Evolutionary conservation across 2,888 invertebrate genomes (phyloP).

Genomic region (Toxonevra muliebris): DNA sequence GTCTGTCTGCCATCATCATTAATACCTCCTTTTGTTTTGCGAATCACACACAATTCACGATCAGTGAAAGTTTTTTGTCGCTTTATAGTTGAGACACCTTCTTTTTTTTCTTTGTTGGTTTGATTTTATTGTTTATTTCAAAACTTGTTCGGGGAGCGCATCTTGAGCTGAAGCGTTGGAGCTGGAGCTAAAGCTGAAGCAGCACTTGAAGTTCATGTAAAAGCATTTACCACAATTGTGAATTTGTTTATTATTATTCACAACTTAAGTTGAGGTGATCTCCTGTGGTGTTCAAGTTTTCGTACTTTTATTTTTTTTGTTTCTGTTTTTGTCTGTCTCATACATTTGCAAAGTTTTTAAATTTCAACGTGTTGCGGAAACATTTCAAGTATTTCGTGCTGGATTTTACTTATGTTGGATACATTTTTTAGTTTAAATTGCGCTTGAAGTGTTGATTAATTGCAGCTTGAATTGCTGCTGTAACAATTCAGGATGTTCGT

Average conservation of each 20-base stretch:
- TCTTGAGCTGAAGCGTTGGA: background rate
- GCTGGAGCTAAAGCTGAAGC: too few relatives aligned
- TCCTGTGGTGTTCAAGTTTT: slow-evolving; percentile 1
- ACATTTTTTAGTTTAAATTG: background rate
- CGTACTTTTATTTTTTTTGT: background rate
- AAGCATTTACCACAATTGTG: background rate
- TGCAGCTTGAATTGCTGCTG: background rate
- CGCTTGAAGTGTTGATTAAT: slow-evolving; percentile 11
- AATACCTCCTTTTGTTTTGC: too few relatives aligned
- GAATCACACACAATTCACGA: too few relatives aligned
- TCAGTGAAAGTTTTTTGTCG: too few relatives aligned
- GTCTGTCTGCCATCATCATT: too few relatives aligned
- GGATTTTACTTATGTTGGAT: background rate
- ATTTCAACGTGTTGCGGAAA: background rate
- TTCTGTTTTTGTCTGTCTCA: background rate
- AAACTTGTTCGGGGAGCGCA: background rate
- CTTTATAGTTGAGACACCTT: too few relatives aligned
- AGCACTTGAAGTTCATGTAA: too few relatives aligned
- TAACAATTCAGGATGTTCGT: background rate
- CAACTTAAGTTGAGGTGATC: slow-evolving; percentile 5
- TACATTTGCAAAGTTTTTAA: background rate
- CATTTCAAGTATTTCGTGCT: slow-evolving; percentile 1
- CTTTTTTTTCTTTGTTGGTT: too few relatives aligned
- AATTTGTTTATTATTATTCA: slow-evolving; percentile 8
- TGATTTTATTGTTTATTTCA: too few relatives aligned